phyloP scores from a whole-genome alignment of 2,797 vertebrate genomes.

The Melanotaenia boesemani region DNA sequence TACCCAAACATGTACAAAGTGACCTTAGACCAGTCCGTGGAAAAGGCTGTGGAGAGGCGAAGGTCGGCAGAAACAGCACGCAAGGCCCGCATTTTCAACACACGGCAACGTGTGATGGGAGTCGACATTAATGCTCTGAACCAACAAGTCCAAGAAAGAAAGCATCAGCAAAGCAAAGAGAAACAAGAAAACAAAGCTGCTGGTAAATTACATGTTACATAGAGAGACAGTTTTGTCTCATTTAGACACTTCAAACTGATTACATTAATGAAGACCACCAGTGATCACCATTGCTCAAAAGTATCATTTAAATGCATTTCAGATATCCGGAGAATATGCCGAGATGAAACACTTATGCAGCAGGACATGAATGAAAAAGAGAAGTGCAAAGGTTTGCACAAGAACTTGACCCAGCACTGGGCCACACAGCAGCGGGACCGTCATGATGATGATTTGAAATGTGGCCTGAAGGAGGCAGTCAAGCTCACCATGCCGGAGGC shows the following conservation, averaged over 20 bases:
- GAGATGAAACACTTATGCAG: slow-evolving; percentile 65
- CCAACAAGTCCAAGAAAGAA: slow-evolving; percentile 75
- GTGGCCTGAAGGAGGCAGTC: slow-evolving; percentile 67
- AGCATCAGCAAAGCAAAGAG: slow-evolving; percentile 55
- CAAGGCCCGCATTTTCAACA: slow-evolving; percentile 75
- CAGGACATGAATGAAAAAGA: slow-evolving; percentile 67
- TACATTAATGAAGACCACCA: background rate
- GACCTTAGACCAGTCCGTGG: slow-evolving; percentile 63
- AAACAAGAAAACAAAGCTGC: slow-evolving; percentile 63
- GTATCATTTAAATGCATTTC: slow-evolving; percentile 22
- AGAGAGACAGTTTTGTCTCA: background rate
- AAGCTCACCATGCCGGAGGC: slow-evolving; percentile 56
- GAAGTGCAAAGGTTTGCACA: slow-evolving; percentile 49
- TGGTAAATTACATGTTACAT: slow-evolving; percentile 60
- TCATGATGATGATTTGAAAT: slow-evolving; percentile 76
- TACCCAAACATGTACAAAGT: slow-evolving; percentile 72
- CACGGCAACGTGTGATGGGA: slow-evolving; percentile 77
- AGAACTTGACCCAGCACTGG: slow-evolving; percentile 69
- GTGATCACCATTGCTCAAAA: background rate
- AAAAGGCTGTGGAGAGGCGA: slow-evolving; percentile 63
- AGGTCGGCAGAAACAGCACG: slow-evolving; percentile 74
- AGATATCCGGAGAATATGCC: slow-evolving; percentile 70
- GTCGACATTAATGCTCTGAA: slow-evolving; percentile 73
- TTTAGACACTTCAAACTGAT: background rate
- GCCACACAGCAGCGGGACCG: slow-evolving; percentile 73